Percentiles rank a stretch among this genome's conserved stretches.
Conservation (phyloP, 2,113 vertebrate genomes). For the Xenus cinereus region DNA sequence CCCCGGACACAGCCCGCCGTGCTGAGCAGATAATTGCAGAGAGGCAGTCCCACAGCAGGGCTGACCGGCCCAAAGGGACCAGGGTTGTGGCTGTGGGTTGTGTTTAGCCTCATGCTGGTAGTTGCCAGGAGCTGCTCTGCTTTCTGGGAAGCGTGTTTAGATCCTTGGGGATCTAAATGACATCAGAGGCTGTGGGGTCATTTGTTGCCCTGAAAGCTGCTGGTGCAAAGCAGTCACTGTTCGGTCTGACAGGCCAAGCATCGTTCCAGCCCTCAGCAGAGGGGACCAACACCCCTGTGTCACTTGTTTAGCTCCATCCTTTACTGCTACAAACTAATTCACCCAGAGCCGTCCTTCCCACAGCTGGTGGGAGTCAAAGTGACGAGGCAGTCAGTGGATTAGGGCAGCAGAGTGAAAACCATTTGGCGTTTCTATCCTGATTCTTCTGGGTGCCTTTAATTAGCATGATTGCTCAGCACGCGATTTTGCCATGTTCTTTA, state of each 20-base stretch:
- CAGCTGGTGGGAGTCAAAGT: conserved; percentile 51
- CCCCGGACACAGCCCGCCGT: accelerated
- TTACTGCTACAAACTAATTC: not conserved
- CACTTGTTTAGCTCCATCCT: not conserved
- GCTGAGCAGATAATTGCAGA: not conserved
- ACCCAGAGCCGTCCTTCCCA: not conserved
- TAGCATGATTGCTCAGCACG: conserved; percentile 54
- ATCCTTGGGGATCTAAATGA: too few relatives aligned
- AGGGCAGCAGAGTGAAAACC: conserved; percentile 63
- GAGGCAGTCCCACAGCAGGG: not conserved
- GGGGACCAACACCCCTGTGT: not conserved
- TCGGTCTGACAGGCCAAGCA: not conserved
- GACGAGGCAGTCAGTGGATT: conserved; percentile 48
- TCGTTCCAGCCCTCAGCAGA: not conserved
- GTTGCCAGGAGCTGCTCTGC: not conserved
- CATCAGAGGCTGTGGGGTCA: not conserved
- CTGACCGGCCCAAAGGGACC: accelerated
- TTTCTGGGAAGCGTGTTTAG: not conserved
- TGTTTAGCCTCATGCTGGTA: not conserved
- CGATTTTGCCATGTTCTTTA: conserved; percentile 18
- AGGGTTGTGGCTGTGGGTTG: not conserved
- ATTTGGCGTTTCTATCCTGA: conserved; percentile 60
- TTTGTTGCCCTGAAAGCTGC: not conserved
- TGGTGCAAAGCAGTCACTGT: not conserved
- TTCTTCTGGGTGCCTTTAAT: conserved; percentile 75